Base-by-base conservation (phyloP, 2,797 vertebrate species). In the Platalea minor region DNA sequence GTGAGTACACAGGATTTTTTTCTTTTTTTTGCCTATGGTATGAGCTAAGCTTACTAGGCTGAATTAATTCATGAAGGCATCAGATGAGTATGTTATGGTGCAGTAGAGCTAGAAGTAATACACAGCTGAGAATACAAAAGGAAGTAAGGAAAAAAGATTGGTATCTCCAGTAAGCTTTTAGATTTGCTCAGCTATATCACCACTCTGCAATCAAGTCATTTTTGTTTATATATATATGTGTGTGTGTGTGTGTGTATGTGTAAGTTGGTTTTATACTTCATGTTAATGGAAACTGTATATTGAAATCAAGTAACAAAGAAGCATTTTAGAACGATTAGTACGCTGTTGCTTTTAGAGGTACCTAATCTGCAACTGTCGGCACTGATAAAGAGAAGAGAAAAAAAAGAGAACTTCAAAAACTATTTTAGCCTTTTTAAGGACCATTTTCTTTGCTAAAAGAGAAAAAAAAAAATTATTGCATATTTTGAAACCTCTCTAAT, bases 121-220 rank as follows among this genome's bases (percentile, higher is more conserved):
- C 33, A 46, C 24, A 51, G 4, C 9, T 61, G 10, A 60, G 81
- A 73, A 39, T 16, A 46, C 6, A 21, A 61, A 68, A 61, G 6
- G 3, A 79, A 79, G 17, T 17, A 59, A 70, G 25, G 35, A 26
- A 88, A 88, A 79, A 16, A 4, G 28, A 24, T 9, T 53, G 19
- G 4, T 43, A 29, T 43, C 8, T 31, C 17, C 20, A 46, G 8
- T n/a, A 21, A 92, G 16, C 31, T 69, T 13, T 17, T 61, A 65
- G 11, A 78, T 91, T 75, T 92, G 14, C 24, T 78, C 39, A 87
- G 37, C 56, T 70, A 5, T 12, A 10, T 48, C 10, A 46, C 10
- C 1, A 0, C 18, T 61, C 14, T 45, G 14, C 7, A 91, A 29
- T 3, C 0, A 1, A 7, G 10, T 45, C 0, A 20, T 26, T 73